Base-by-base conservation (phyloP, 2,113 vertebrate genomes). In the Centrocercus urophasianus region DNA sequence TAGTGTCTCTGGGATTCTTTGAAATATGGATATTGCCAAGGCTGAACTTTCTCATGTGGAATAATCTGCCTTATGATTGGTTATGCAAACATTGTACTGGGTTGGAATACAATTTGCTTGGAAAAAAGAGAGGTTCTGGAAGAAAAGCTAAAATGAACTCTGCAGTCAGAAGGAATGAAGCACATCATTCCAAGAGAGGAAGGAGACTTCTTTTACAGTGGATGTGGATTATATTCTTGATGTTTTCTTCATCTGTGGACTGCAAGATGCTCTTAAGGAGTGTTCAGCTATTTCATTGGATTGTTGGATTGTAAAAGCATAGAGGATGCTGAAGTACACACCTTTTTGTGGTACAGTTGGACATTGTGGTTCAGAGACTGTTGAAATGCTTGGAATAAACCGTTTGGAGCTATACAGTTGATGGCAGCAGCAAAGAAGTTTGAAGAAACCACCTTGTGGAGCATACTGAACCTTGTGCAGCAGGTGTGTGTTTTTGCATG, bases 401-500 rank as follows among this genome's bases (percentile, higher is more conserved):
- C 0, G 20, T 52, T 77, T 77, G 4, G 10, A 88, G 36, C 65
- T 74, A 8, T 15, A 13, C 38, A 47, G 27, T 28, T 78, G 73
- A 56, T 25, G 50, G 34, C 65, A 57, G 11, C 56, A 34, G 86
- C 61, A 52, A 72, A 57, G 63, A 43, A 38, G 4, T 42, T 34
- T 56, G 78, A 93, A 82, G 77, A 84, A 42, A 11, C 15, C 19
- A 24, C 21, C 15, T 67, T 89, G 43, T 25, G 42, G 77, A 96
- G 20, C n/a, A 13, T 67, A 15, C 64, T 27, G 43, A 52, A 40
- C 61, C 34, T 30, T 89, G 64, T 60, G 69, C 77, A 19, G 17
- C 69, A 89, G 96, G 96, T 96, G 91, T n/a, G 78, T 93, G 19
- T 6, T 4, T 80, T 60, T 84, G n/a, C 79, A 38, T 82, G 65